Percentiles rank a stretch among this genome's conserved stretches.
These are phyloP conservation scores for Mycetomoellerius zeteki DNA, from an alignment of 1,140 invertebrate genomes.

Conservation along the genomic window DNA sequence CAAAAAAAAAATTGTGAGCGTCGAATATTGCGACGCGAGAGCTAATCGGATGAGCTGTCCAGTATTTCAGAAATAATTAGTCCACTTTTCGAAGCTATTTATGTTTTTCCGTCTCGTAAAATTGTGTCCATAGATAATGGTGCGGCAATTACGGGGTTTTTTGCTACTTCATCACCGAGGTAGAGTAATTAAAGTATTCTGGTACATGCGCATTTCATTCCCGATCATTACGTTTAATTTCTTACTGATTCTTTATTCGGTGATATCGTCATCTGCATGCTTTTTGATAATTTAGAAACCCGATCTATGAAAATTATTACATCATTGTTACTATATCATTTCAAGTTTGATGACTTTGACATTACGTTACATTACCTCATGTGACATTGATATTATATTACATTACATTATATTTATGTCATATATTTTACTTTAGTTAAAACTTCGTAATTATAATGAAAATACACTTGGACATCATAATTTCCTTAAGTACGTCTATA, in stretches of 20 bases:
- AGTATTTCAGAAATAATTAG: conserved; percentile 23
- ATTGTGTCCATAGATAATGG: conserved; percentile 4
- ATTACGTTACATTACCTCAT: background rate
- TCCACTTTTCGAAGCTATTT: conserved; percentile 22
- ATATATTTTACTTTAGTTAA: background rate
- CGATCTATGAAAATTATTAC: background rate
- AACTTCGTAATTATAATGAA: no score
- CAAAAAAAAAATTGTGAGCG: background rate
- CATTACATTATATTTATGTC: background rate
- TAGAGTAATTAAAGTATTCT: conserved; percentile 17
- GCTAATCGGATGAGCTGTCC: background rate
- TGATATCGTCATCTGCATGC: background rate
- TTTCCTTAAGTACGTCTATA: no score
- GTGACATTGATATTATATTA: background rate
- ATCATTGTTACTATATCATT: no score
- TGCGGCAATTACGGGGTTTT: background rate
- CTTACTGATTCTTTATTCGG: background rate
- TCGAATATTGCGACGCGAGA: background rate
- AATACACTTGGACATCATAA: no score
- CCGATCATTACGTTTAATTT: conserved; percentile 10
- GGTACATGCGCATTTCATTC: background rate
- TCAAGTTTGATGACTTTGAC: background rate
- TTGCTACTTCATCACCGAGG: background rate
- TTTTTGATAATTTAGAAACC: background rate
- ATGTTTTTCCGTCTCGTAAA: background rate